Percentiles rank a stretch among this genome's conserved stretches.
Conservation (phyloP, 2,113 vertebrate species). For the Misgurnus anguillicaudatus region DNA sequence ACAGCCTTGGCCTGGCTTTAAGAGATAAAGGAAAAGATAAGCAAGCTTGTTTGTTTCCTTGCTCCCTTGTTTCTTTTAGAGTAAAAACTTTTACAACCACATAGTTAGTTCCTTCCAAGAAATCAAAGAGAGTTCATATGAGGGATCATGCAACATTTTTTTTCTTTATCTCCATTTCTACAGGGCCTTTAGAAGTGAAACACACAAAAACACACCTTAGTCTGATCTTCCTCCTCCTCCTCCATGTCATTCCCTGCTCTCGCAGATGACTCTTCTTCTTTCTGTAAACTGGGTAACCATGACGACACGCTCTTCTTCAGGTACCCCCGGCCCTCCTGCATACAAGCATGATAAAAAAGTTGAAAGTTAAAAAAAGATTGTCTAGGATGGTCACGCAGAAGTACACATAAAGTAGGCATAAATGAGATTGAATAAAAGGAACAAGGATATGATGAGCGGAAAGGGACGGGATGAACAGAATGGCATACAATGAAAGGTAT, state of each 20-base stretch:
- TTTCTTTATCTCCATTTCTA: not conserved
- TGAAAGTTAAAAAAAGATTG: not conserved
- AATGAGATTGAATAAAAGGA: not conserved
- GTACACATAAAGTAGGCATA: not conserved
- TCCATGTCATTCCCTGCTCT: constrained; percentile 7
- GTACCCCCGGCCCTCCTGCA: constrained; percentile 77
- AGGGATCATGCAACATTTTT: not conserved
- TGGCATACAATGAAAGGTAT: not conserved
- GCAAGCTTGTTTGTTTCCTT: constrained; percentile 26
- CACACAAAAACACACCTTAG: constrained; percentile 65
- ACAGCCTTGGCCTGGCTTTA: constrained; percentile 11
- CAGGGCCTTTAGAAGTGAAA: constrained; percentile 42
- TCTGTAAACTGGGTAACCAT: constrained; percentile 75
- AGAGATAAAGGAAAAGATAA: constrained; percentile 49
- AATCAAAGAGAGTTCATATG: constrained; percentile 22
- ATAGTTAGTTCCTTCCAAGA: not conserved
- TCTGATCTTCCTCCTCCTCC: constrained; percentile 57
- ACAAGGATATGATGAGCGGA: not conserved
- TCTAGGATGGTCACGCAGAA: not conserved
- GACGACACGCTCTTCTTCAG: constrained; percentile 74
- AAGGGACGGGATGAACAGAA: no score
- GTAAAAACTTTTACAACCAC: constrained; percentile 5
- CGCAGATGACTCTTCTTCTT: constrained; percentile 49
- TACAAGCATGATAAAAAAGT: constrained; percentile 1
- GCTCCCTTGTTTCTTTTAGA: not conserved